A percentile compares a stretch with the other conserved stretches of the same genome.
These are phyloP conservation scores for Typhlichthys eigenmanni DNA, from an alignment of 2,797 vertebrate genomes.

Conservation along the genomic window DNA sequence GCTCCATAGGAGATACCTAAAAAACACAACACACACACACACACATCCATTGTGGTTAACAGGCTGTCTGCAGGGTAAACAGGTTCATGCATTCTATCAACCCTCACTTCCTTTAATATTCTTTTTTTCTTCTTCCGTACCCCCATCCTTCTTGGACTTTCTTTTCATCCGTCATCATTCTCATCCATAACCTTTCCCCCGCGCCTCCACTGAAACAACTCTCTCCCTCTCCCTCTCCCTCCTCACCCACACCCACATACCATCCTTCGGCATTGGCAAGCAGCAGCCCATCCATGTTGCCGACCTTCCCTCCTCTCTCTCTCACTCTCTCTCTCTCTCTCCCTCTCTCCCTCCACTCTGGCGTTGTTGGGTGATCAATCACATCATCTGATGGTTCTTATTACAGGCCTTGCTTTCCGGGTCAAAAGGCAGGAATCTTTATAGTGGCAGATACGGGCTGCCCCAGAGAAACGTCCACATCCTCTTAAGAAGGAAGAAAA, in stretches of 20 bases:
- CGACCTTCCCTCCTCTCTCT: slow-evolving; percentile 54
- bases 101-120: background rate
- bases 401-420: slow-evolving; percentile 71
- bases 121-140: background rate
- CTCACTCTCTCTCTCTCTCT: slow-evolving; percentile 58
- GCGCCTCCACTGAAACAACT: slow-evolving; percentile 38
- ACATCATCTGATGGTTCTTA: slow-evolving; percentile 72
- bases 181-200: slow-evolving; percentile 8
- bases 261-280: slow-evolving; percentile 65
- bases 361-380: slow-evolving; percentile 63
- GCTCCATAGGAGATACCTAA: slow-evolving; percentile 4
- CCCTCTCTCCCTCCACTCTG: slow-evolving; percentile 52
- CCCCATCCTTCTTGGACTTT: background rate
- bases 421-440: slow-evolving; percentile 75
- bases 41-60: slow-evolving; percentile 27
- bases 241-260: slow-evolving; percentile 75
- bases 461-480: slow-evolving; percentile 43
- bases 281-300: slow-evolving; percentile 70
- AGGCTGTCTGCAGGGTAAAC: slow-evolving; percentile 57
- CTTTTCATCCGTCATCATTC: slow-evolving; percentile 58
- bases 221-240: slow-evolving; percentile 31
- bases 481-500: slow-evolving; percentile 37
- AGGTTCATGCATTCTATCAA: slow-evolving; percentile 9
- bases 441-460: slow-evolving; percentile 60
- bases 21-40: slow-evolving; percentile 9